A percentile compares a stretch with the other conserved stretches of the same genome.
Conservation (phyloP, 2,113 vertebrate genomes). For the Crotalus helleri region DNA sequence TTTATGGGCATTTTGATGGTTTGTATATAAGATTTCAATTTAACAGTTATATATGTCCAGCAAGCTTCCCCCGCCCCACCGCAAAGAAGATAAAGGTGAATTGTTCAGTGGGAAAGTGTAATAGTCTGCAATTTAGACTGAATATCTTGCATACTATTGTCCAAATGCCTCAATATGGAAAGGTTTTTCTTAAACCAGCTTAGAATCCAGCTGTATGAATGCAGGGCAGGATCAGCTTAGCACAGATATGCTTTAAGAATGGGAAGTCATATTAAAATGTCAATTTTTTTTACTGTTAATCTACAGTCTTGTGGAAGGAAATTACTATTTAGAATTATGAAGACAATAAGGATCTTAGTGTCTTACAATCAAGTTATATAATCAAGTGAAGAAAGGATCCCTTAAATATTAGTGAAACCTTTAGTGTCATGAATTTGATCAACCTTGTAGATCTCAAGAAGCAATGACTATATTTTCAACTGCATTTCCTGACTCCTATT, state of each 20-base stretch:
- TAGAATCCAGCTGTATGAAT: neutral
- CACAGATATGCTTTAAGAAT: neutral
- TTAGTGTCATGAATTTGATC: constrained; percentile 50
- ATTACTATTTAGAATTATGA: neutral
- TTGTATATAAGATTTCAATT: neutral
- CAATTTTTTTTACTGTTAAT: neutral
- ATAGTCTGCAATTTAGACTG: neutral
- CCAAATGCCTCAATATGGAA: neutral
- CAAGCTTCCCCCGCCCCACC: neutral
- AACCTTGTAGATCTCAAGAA: constrained; percentile 46
- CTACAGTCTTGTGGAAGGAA: neutral
- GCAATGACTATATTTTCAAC: constrained; percentile 49
- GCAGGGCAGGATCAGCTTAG: neutral
- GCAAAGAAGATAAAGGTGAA: neutral
- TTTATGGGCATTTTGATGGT: neutral
- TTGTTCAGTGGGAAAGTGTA: neutral
- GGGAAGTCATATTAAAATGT: neutral
- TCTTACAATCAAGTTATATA: constrained; percentile 3
- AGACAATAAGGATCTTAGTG: constrained; percentile 33
- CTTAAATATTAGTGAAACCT: constrained; percentile 52
- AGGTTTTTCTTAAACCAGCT: neutral
- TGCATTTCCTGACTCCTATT: constrained; percentile 33
- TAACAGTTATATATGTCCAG: neutral
- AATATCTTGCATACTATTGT: neutral
- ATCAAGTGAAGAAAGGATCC: constrained; percentile 42